A percentile compares a stretch with the other conserved stretches of the same genome.
phyloP scores from a whole-genome alignment of 2,888 invertebrate genomes.

The Drosophila borealis region DNA sequence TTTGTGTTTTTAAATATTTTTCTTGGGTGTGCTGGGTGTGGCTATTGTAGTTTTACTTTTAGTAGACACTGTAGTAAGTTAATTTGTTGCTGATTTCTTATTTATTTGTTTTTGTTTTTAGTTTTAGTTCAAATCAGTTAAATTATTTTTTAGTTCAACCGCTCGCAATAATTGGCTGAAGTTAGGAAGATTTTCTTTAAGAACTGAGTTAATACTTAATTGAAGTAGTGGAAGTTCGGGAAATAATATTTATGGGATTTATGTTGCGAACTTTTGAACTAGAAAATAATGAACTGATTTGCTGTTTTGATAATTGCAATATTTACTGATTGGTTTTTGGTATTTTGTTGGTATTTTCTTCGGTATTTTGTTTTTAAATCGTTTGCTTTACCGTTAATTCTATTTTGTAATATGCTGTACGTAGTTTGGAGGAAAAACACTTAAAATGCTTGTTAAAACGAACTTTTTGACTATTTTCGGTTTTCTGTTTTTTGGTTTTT shows the following conservation, averaged over 20 bases:
- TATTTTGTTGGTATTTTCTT: constrained; percentile 19
- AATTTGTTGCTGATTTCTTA: constrained; percentile 60
- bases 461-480: constrained; percentile 47
- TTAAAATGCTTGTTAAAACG: constrained; percentile 79
- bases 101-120: constrained; percentile 30
- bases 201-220: background rate
- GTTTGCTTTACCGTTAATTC: constrained; percentile 68
- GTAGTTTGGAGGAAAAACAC: constrained; percentile 81
- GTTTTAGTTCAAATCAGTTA: constrained; percentile 10
- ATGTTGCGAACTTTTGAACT: constrained; percentile 23
- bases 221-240: background rate
- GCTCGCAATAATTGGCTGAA: background rate
- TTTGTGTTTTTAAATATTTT: background rate
- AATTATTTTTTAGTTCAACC: constrained; percentile 41
- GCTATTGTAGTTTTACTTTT: constrained; percentile 77
- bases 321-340: constrained; percentile 45
- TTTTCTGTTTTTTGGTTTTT: constrained; percentile 21
- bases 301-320: constrained; percentile 54
- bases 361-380: constrained; percentile 30
- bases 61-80: constrained; percentile 77
- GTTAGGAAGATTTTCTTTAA: background rate
- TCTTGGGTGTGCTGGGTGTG: constrained; percentile 39
- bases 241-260: background rate
- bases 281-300: constrained; percentile 37
- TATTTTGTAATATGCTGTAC: constrained; percentile 79